Evolutionary conservation across 2,113 vertebrate genomes (phyloP).

Genomic region (Alethe castanea): DNA sequence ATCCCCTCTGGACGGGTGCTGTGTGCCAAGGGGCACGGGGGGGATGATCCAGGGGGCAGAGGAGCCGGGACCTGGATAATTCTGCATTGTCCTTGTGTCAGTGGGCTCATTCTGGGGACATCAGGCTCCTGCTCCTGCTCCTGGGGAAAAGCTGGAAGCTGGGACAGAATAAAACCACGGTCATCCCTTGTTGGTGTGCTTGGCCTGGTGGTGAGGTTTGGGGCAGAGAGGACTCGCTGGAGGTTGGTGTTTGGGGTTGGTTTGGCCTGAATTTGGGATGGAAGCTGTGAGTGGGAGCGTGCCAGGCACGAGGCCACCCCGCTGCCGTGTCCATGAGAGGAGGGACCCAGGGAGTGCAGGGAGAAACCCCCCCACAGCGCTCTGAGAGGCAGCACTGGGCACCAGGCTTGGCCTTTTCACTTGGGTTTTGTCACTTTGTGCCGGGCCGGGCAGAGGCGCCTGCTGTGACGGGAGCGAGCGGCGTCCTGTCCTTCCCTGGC

Average conservation of each 20-base stretch:
- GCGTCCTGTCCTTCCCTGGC: neutral
- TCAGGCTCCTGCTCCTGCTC: neutral
- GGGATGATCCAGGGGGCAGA: neutral
- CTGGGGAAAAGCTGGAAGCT: neutral
- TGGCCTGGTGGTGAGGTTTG: accelerated
- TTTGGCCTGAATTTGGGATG: accelerated
- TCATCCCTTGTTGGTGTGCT: neutral
- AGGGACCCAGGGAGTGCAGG: neutral
- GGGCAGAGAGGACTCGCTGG: neutral
- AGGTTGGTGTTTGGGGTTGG: neutral
- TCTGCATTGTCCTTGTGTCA: neutral
- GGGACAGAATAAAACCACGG: neutral
- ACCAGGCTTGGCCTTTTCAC: neutral
- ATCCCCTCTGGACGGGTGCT: accelerated
- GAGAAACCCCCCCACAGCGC: accelerated
- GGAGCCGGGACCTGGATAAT: neutral
- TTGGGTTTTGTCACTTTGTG: accelerated
- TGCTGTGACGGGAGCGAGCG: neutral
- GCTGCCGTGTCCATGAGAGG: neutral
- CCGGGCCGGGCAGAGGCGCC: neutral
- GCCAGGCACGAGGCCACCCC: neutral
- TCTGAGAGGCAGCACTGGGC: accelerated
- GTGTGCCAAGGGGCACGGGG: neutral
- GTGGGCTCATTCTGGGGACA: neutral
- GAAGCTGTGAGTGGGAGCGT: neutral